Evolutionary conservation across 1,140 invertebrate species (phyloP), one percentile per base, ranked within the genome.

Genomic region (Neocloeon triangulifer): DNA sequence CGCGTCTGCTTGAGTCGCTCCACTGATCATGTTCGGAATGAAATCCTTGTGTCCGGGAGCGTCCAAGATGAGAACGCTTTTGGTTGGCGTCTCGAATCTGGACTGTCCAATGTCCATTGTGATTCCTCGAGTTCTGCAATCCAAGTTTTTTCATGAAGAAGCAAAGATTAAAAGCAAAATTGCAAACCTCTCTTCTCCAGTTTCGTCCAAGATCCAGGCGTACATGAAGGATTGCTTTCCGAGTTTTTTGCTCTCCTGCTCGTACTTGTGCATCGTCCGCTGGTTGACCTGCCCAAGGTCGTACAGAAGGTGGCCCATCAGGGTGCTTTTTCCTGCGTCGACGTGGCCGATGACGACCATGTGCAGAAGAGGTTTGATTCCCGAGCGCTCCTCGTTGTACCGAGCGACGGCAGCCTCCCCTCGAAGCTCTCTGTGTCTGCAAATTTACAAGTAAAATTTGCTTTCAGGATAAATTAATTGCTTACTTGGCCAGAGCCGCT

Each of bases 141-240:
- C 25, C 22, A 26, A 29, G 13, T 2, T 2, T n/a, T 22, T 7
- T 22, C 7, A 22, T 22, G 6, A 32, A 22, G 14, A 10, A 6
- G 15, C 7, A 9, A 28, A 7, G 8, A 28, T 28, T 14, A 12
- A 9, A 6, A 28, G 8, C 7, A 28, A 6, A 10, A 36, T 19
- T 10, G 60, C 52, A 32, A 61, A 74, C 63, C 92, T 69, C 59
- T 99, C 92, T 57, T 98, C 92, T 6, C 86, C 85, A 37, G 88
- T 96, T 60, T 97, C 89, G 59, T 99, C 95, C n/a, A 99, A 56
- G 7, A 98, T 85, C 94, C 94, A 99, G 10, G 94, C 94, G 60
- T 85, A 98, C 56, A 85, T 79, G 47, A 98, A 99, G 26, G 88
- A 94, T 41, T 92, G 82, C 56, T 99, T 99, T 1, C 95, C 95